Base-by-base conservation (phyloP, 2,797 vertebrate species). In the Capromys pilorides region DNA sequence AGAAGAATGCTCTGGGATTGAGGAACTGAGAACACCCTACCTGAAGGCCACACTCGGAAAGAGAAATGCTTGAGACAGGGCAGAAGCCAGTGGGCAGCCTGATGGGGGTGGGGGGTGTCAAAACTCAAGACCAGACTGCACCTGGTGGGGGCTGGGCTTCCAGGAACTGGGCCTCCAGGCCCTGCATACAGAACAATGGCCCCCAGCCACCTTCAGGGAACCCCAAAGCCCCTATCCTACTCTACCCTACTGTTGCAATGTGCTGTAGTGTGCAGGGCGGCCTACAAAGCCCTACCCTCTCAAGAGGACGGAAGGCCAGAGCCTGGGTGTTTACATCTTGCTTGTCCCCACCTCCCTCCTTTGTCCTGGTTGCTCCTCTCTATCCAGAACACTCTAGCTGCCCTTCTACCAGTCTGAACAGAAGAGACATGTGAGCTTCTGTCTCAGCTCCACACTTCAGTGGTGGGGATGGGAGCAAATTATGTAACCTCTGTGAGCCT, bases 151-250 rank as follows among this genome's bases (percentile, higher is more conserved):
- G 45, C 92, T 49, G 71, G 73, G 89, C 91, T 96, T 97, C 73
- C 94, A 95, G 94, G 94, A 96, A 93, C 84, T 24, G 89, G 86
- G 82, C 73, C 19, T 64, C n/a, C 18, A n/a, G 26, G 22, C 16
- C 95, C 81, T 93, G 80, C 64, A 87, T 45, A 62, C 86, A 67
- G 39, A 62, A 0, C 62, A 78, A 18, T n/a, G 77, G 33, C 45
- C 86, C 91, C 90, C 94, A 90, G 62, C 94, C 96, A 97, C 95
- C 96, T 97, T 96, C 94, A 96, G 96, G 96, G 94, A 97, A 97
- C 89, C 95, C 54, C 83, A 95, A 75, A 93, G 77, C 61, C 59
- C 59, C 39, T 41, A 45, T 69, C 88, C 77, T 79, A 45, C 80
- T 86, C 77, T 79, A 62, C 59, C 86, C 57, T 22, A 69, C 78